These are phyloP conservation scores for Macrophya alboannulata DNA, from an alignment of 2,888 invertebrate genomes.

Conservation along the genomic window DNA sequence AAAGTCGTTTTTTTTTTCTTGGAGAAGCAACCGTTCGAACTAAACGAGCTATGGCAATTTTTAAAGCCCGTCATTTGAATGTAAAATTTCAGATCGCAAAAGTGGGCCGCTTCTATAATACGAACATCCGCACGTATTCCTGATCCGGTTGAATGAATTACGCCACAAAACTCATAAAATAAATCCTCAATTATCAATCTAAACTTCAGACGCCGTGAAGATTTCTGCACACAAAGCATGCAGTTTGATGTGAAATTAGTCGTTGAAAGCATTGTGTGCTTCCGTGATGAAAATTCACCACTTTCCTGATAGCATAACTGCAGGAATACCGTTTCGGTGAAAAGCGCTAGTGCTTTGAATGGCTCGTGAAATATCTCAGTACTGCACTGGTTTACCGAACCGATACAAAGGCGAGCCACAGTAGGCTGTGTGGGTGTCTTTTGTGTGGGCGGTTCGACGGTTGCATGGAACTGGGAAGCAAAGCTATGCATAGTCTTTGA, in stretches of 20 bases:
- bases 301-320: background rate
- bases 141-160: background rate
- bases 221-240: too few relatives aligned
- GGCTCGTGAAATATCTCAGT: background rate
- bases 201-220: background rate
- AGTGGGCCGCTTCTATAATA: too few relatives aligned
- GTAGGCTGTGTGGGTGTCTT: background rate
- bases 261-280: too few relatives aligned
- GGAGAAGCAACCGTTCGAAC: too few relatives aligned
- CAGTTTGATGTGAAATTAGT: too few relatives aligned
- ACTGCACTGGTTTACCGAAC: background rate
- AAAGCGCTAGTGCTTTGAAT: background rate
- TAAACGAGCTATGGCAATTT: too few relatives aligned
- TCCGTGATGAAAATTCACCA: background rate
- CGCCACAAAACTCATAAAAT: background rate
- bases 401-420: background rate
- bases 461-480: background rate
- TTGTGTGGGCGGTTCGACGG: background rate
- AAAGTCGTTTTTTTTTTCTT: too few relatives aligned
- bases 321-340: background rate
- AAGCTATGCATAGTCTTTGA: conserved; percentile 32
- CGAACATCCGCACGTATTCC: too few relatives aligned
- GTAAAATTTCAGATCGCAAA: too few relatives aligned
- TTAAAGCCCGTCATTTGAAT: too few relatives aligned
- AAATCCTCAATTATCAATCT: background rate